Evolutionary conservation across 2,888 invertebrate species (phyloP).

Genomic region (Callinectes sapidus): DNA sequence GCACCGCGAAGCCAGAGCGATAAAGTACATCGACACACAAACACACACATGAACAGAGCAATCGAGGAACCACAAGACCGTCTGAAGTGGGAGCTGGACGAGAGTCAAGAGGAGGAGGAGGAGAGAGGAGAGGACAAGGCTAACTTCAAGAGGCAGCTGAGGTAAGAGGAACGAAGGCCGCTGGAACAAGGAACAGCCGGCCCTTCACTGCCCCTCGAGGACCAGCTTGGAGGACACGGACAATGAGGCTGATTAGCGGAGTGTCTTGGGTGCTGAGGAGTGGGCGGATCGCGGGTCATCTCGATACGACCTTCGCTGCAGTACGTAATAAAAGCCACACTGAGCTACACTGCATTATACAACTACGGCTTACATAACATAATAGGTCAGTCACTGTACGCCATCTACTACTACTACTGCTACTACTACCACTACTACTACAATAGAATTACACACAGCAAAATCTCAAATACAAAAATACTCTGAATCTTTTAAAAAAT

Average conservation of each 20-base stretch:
- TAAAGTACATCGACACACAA: background rate
- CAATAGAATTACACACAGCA: too few species aligned
- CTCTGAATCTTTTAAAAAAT: too few species aligned
- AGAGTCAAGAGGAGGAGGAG: constrained; percentile 28
- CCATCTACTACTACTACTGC: background rate
- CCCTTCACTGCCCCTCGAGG: constrained; percentile 16
- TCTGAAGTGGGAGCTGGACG: background rate
- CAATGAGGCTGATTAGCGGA: background rate
- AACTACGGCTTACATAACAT: too few species aligned
- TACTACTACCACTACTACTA: background rate
- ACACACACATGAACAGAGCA: background rate
- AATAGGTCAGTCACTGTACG: background rate
- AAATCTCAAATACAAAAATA: too few species aligned
- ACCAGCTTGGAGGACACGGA: constrained; percentile 12
- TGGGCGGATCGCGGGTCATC: background rate
- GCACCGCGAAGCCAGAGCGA: background rate
- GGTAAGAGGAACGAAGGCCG: constrained; percentile 15
- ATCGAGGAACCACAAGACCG: background rate
- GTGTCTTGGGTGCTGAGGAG: background rate
- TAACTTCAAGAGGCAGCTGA: background rate
- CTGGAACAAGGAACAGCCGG: background rate
- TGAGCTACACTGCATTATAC: background rate
- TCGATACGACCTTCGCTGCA: background rate
- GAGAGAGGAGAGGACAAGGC: constrained; percentile 13
- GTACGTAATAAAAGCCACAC: background rate